These are phyloP conservation scores for Ctenicera cuprea DNA, from an alignment of 2,888 invertebrate species.

Conservation along the genomic window DNA sequence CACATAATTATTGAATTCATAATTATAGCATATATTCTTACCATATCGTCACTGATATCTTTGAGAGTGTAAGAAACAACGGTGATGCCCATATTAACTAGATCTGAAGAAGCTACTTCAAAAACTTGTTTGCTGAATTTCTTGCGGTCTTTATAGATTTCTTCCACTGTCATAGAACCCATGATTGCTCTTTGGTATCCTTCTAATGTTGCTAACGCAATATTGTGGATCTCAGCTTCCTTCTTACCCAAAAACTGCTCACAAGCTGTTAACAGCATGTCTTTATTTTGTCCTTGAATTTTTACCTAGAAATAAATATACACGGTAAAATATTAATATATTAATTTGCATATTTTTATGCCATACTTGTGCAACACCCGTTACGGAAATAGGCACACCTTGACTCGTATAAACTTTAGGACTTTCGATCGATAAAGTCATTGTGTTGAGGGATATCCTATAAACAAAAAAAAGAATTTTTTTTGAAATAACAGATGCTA, in stretches of 20 bases:
- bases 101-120: constrained; percentile 95
- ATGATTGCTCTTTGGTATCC: constrained; percentile 97
- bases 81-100: constrained; percentile 97
- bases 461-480: constrained; percentile 58
- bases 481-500: not conserved
- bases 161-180: constrained; percentile 98
- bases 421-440: constrained; percentile 97
- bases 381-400: constrained; percentile 98
- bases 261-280: constrained; percentile 93
- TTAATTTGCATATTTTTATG: not conserved
- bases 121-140: constrained; percentile 96
- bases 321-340: not conserved
- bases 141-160: constrained; percentile 96
- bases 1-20: too few species aligned
- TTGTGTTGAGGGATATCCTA: constrained; percentile 96
- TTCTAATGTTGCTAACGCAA: constrained; percentile 93
- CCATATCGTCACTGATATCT: constrained; percentile 96
- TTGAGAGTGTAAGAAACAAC: constrained; percentile 96
- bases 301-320: constrained; percentile 78
- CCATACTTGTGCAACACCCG: constrained; percentile 95
- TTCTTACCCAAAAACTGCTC: constrained; percentile 95
- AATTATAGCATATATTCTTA: constrained; percentile 66
- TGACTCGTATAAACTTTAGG: constrained; percentile 97
- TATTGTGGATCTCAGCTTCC: constrained; percentile 91
- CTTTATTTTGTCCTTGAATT: constrained; percentile 92